These are phyloP conservation scores for Rhombomys opimus DNA, from an alignment of 2,113 vertebrate species.

Conservation along the genomic window DNA sequence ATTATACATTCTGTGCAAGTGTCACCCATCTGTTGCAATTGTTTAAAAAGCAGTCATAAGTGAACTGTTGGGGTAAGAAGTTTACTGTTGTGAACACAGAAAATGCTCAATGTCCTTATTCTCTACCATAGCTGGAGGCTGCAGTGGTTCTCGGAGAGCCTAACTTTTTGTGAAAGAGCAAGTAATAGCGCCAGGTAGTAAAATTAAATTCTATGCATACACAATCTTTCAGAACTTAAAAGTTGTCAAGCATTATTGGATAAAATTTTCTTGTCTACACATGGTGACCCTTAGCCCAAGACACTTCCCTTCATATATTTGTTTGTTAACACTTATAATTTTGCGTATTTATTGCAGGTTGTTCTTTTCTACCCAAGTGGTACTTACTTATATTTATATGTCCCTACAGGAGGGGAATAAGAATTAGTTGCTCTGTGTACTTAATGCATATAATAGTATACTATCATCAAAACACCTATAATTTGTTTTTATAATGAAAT, in stretches of 20 bases:
- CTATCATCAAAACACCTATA: neutral
- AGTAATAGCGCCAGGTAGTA: neutral
- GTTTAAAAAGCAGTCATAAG: constrained; percentile 74
- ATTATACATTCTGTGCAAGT: constrained; percentile 77
- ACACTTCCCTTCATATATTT: neutral
- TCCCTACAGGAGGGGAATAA: neutral
- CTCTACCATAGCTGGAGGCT: neutral
- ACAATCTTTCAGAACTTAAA: neutral
- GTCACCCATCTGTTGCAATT: constrained; percentile 75
- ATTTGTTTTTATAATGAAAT: neutral
- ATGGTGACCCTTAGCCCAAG: neutral
- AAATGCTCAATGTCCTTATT: constrained; percentile 37
- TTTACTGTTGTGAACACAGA: constrained; percentile 71
- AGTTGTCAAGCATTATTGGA: neutral
- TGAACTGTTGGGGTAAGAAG: constrained; percentile 61
- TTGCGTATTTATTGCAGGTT: neutral
- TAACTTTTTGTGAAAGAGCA: neutral
- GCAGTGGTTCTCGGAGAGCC: neutral
- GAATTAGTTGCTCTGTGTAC: neutral
- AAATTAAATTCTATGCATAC: neutral
- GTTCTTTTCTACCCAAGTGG: neutral
- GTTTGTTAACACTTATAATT: neutral
- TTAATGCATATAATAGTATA: neutral
- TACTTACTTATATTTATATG: neutral
- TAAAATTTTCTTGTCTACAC: neutral